Conservation (phyloP, 2,113 vertebrate species). For the Sminthopsis crassicaudata region DNA sequence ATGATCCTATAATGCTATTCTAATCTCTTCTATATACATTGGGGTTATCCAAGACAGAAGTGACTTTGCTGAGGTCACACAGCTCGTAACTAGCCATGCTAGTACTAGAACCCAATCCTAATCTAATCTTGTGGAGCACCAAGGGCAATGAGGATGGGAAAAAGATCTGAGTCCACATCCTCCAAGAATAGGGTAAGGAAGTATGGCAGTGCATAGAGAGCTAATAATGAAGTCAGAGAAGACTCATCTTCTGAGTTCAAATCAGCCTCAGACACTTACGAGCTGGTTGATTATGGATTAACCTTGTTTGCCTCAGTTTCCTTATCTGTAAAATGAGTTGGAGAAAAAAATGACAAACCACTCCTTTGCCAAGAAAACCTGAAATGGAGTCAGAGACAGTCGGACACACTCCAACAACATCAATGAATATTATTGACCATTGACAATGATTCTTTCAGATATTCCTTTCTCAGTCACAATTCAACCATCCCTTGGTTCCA, state of each 20-base stretch:
- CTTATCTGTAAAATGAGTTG: no score
- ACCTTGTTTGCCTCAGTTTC: no score
- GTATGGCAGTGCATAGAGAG: no score
- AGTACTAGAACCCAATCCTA: not conserved
- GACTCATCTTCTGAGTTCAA: no score
- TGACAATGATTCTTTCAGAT: no score
- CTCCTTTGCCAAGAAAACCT: not conserved
- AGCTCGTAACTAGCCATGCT: not conserved
- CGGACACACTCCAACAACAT: no score
- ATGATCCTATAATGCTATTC: not conserved
- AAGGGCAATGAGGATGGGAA: not conserved
- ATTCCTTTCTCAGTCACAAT: not conserved
- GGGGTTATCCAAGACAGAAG: not conserved
- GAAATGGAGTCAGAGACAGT: not conserved
- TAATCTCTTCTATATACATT: not conserved
- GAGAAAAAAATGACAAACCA: no score
- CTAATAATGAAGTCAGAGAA: no score
- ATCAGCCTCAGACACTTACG: no score
- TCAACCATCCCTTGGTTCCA: not conserved
- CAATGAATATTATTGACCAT: no score
- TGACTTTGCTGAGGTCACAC: not conserved
- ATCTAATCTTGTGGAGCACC: not conserved
- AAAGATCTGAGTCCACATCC: not conserved
- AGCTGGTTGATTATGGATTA: no score
- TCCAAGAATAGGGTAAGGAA: not conserved